Base-by-base conservation (phyloP, 1,140 invertebrate species). In the Drosophila tropicalis region DNA sequence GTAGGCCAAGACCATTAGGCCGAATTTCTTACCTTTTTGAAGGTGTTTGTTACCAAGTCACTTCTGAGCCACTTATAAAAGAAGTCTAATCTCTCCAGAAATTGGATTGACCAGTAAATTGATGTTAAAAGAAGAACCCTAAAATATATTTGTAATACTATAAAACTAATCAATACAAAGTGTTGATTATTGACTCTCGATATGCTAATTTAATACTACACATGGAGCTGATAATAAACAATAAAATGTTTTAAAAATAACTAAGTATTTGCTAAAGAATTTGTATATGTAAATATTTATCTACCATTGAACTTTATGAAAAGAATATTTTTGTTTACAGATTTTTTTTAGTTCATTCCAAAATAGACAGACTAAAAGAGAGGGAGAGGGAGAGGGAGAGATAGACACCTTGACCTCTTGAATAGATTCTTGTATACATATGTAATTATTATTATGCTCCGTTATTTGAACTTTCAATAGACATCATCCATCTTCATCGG, bases 121-220 rank as follows among this genome's bases (percentile, higher is more conserved):
- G 2, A 19, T 17, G 44, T 47, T 47, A 17, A 47, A 17, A 47
- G 4, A 47, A 12, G 12, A 39, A 10, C 44, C 29, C 29, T n/a
- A 29, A 29, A 29, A 29, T 29, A 29, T 29, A 17, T 47, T 7
- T 22, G 17, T 19, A 51, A 51, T 22, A 10, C 22, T 47, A 9
- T 19, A 19, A 22, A 51, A 51, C 44, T 22, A 51, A 51, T 51
- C 44, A 51, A 22, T 12, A 15, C 9, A 51, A 51, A 22, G 44
- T 22, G 17, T 22, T 51, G 10, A 22, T 51, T 12, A 51, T 51
- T 51, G 19, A 9, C 17, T 10, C 15, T 10, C 19, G 17, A 62
- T 61, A 72, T 72, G 70, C 47, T 65, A 72, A 73, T 72, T 64
- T 51, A 40, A 39, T 34, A n/a, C 22, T 19, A 40, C 71, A 60